These are phyloP conservation scores for Caradrina kadenii DNA, from an alignment of 2,888 invertebrate species.

Conservation along the genomic window DNA sequence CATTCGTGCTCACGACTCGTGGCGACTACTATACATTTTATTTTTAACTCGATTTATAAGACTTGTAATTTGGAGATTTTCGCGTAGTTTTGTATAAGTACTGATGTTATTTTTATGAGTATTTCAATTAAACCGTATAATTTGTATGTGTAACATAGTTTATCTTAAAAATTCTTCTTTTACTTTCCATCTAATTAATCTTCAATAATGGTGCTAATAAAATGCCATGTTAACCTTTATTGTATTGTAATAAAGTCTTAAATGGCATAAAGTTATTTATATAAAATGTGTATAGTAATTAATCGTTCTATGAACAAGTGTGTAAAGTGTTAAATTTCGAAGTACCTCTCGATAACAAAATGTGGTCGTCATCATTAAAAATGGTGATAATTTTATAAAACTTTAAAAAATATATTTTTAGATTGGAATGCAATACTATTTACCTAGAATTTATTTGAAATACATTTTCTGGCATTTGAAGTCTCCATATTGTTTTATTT, in stretches of 20 bases:
- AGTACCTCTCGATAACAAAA: slow-evolving; percentile 11
- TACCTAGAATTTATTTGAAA: slow-evolving; percentile 27
- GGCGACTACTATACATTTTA: too few relatives aligned
- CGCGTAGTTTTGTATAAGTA: too few relatives aligned
- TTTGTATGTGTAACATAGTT: background rate
- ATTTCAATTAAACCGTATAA: too few relatives aligned
- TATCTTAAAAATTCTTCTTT: background rate
- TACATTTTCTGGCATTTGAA: slow-evolving; percentile 30
- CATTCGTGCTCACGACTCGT: too few relatives aligned
- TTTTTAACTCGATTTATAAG: too few relatives aligned
- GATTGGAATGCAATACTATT: slow-evolving; percentile 12
- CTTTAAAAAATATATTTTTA: slow-evolving; percentile 4
- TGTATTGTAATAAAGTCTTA: slow-evolving; percentile 21
- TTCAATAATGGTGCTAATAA: slow-evolving; percentile 43
- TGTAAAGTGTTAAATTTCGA: slow-evolving; percentile 13
- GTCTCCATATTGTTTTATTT: slow-evolving; percentile 31
- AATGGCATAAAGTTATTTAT: slow-evolving; percentile 23
- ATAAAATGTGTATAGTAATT: slow-evolving; percentile 2
- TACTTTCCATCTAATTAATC: slow-evolving; percentile 4
- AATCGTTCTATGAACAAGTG: slow-evolving; percentile 26
- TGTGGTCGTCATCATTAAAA: slow-evolving; percentile 17
- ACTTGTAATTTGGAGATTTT: too few relatives aligned
- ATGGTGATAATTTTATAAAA: slow-evolving; percentile 5
- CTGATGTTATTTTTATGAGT: too few relatives aligned
- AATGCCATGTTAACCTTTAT: slow-evolving; percentile 9